Base-by-base conservation (phyloP, 37 sponge, comb jelly and placozoan genomes). In the Eunapius fragilis region DNA sequence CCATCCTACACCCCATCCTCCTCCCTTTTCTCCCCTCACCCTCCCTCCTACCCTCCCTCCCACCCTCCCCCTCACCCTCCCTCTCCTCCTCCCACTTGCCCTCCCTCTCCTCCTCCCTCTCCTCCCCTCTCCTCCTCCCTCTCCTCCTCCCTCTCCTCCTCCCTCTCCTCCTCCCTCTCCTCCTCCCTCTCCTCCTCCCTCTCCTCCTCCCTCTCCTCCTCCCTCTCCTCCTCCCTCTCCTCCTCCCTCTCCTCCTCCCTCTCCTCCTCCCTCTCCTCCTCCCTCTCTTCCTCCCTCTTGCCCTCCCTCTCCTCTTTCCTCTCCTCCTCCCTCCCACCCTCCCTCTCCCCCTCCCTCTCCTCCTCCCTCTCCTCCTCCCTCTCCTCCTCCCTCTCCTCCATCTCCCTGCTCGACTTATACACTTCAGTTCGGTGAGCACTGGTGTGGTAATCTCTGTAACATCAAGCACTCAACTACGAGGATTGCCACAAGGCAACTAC, bases 201-300 rank as follows among this genome's bases (percentile, higher is more conserved):
- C 22, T 72, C 12, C 25, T 70, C 68, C 68, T 27, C n/a, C 28
- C 2, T 68, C 26, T 4, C 71, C 23, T 25, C 36, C 80, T 58
- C 72, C 73, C 26, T 70, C 27, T 0, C 68, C 75, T 0, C 28
- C 2, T 70, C 37, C 82, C n/a, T n/a, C n/a, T n/a, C n/a, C n/a
- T 11, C 76, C 79, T 32, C 80, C 74, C 14, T 75, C 75, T 19
- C 76, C 81, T 25, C 34, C 71, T 19, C 32, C 82, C 70, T 87
- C 81, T 26, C 87, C 87, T 31, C n/a, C 31, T 28, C 58, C n/a
- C n/a, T n/a, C n/a, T n/a, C n/a, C n/a, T n/a, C n/a, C n/a, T n/a
- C n/a, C n/a, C n/a, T n/a, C n/a, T n/a, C n/a, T n/a, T n/a, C n/a
- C n/a, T n/a, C n/a, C n/a, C n/a, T n/a, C n/a, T n/a, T n/a, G n/a